Percentiles rank a stretch among this genome's conserved stretches.
These are phyloP conservation scores for Sciaenops ocellatus DNA, from an alignment of 2,797 vertebrate species.

Conservation along the genomic window DNA sequence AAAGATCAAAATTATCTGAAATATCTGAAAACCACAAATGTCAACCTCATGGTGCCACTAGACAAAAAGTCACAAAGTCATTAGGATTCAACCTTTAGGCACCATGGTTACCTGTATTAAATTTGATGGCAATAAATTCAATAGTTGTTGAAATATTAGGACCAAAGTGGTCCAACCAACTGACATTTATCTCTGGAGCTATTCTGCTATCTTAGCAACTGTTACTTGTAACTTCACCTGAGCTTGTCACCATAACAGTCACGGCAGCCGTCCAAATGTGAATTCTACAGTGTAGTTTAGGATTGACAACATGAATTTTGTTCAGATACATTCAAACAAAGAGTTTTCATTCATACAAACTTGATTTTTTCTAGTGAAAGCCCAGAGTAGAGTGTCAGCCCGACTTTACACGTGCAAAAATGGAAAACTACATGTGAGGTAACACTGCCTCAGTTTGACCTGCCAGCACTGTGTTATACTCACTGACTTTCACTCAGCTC, in stretches of 20 bases:
- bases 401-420: neutral
- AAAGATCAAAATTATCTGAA: no score
- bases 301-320: neutral
- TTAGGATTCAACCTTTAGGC: neutral
- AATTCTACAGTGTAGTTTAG: neutral
- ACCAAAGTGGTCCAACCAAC: neutral
- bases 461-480: neutral
- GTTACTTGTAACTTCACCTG: neutral
- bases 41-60: no score
- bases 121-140: neutral
- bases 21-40: no score
- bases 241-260: neutral
- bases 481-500: conserved; percentile 6
- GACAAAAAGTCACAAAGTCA: no score
- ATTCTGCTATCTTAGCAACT: neutral
- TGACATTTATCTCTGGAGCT: neutral
- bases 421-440: neutral
- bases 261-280: neutral
- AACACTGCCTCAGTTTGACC: neutral
- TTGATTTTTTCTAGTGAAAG: no score
- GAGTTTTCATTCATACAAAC: no score
- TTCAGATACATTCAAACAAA: neutral
- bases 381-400: neutral
- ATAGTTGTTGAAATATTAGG: neutral
- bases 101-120: neutral